Conservation (phyloP, 2,888 invertebrate species). For the Platycheirus albimanus region DNA sequence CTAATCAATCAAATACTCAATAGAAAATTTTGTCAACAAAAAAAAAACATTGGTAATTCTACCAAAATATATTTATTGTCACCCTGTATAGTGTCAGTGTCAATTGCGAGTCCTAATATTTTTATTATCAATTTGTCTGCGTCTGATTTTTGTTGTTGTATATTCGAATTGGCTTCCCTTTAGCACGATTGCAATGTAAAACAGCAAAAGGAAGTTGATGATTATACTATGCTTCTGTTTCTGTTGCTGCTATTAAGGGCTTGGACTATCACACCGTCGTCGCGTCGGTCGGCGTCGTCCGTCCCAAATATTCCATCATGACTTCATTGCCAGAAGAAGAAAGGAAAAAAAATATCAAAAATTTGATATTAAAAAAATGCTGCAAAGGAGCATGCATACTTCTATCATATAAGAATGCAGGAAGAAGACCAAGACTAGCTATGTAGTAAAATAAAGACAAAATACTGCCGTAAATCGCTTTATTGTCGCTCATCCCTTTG, state of each 20-base stretch:
- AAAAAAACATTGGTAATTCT: too few species aligned
- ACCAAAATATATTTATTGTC: not conserved
- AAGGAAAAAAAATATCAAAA: slow-evolving; percentile 2
- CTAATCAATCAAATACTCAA: too few species aligned
- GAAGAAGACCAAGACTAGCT: slow-evolving; percentile 12
- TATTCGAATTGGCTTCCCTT: slow-evolving; percentile 35
- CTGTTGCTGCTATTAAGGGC: slow-evolving; percentile 14
- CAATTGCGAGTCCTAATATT: not conserved
- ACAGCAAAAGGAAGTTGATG: slow-evolving; percentile 52
- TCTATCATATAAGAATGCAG: slow-evolving; percentile 36
- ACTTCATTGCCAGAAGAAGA: slow-evolving; percentile 28
- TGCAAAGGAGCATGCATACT: not conserved
- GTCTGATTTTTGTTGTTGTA: slow-evolving; percentile 5
- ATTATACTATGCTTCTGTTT: slow-evolving; percentile 30
- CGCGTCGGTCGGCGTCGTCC: too few species aligned
- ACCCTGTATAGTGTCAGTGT: too few species aligned
- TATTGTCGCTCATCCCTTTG: slow-evolving; percentile 21
- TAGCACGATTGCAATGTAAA: slow-evolving; percentile 29
- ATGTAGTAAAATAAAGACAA: not conserved
- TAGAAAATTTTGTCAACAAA: too few species aligned
- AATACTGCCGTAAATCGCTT: slow-evolving; percentile 39
- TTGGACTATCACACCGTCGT: slow-evolving; percentile 21
- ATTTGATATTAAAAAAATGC: slow-evolving; percentile 33
- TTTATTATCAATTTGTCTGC: slow-evolving; percentile 54
- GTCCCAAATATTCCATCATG: slow-evolving; percentile 25